Evolutionary conservation across 2,888 invertebrate species (phyloP).

Genomic region (Euproctis similis): DNA sequence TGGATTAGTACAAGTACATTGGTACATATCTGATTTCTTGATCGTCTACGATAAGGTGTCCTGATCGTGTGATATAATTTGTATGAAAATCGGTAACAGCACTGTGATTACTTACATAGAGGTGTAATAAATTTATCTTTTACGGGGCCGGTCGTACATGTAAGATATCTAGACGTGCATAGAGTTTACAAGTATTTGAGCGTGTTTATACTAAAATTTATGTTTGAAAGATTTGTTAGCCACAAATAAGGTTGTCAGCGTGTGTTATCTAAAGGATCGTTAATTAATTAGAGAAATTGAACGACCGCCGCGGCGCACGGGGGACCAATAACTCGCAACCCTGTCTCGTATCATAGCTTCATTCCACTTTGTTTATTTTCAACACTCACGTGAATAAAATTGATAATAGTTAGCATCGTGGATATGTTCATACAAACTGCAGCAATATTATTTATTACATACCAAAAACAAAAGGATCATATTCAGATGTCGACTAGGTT

Average conservation of each 20-base stretch:
- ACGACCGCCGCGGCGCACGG: conserved; percentile 64
- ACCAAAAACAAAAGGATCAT: too few relatives aligned
- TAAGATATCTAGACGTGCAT: conserved; percentile 48
- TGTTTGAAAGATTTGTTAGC: conserved; percentile 72
- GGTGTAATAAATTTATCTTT: conserved; percentile 52
- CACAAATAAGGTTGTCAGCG: conserved; percentile 76
- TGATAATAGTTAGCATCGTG: conserved; percentile 56
- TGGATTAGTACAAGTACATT: conserved; percentile 26
- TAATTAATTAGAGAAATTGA: conserved; percentile 77
- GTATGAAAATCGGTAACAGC: conserved; percentile 34
- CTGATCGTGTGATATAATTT: conserved; percentile 33
- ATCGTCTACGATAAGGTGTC: conserved; percentile 18
- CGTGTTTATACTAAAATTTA: conserved; percentile 72
- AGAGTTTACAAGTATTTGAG: conserved; percentile 70
- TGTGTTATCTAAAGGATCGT: conserved; percentile 72
- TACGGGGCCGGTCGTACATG: conserved; percentile 43
- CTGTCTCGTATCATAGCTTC: conserved; percentile 72
- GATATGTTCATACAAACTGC: conserved; percentile 39
- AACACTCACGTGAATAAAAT: conserved; percentile 73
- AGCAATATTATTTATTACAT: too few relatives aligned
- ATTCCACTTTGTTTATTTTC: conserved; percentile 69
- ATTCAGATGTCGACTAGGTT: too few relatives aligned
- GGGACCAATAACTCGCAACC: conserved; percentile 74
- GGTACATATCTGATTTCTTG: conserved; percentile 27
- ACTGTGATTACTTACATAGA: conserved; percentile 23